Percentiles rank a stretch among this genome's conserved stretches.
These are phyloP conservation scores for Norana najaformis DNA, from an alignment of 2,888 invertebrate genomes.

Conservation along the genomic window DNA sequence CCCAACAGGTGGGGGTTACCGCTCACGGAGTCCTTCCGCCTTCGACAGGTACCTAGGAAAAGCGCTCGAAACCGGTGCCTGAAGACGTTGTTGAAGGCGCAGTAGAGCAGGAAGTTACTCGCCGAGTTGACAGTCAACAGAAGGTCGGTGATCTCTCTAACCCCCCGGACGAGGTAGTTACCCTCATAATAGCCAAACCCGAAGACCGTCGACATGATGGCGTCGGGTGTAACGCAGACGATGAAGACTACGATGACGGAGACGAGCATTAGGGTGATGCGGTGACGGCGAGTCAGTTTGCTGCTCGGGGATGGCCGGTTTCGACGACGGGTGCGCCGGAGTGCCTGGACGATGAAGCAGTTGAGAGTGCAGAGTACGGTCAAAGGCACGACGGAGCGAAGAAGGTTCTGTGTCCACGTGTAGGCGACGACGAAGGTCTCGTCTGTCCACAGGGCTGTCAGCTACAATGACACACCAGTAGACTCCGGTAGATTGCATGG, in stretches of 20 bases:
- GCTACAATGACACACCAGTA: slow-evolving; percentile 48
- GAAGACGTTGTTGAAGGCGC: slow-evolving; percentile 57
- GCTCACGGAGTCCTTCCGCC: neutral
- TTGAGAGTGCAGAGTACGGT: slow-evolving; percentile 56
- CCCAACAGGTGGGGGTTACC: neutral
- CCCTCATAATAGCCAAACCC: slow-evolving; percentile 59
- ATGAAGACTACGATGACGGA: slow-evolving; percentile 59
- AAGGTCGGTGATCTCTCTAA: slow-evolving; percentile 60
- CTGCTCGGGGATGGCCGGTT: neutral
- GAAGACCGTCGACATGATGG: slow-evolving; percentile 57
- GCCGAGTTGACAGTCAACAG: slow-evolving; percentile 59
- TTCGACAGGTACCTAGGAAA: neutral
- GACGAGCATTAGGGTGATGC: slow-evolving; percentile 60
- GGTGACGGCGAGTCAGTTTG: slow-evolving; percentile 53
- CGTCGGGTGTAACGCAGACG: slow-evolving; percentile 61
- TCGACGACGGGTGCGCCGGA: slow-evolving; percentile 49
- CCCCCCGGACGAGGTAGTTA: slow-evolving; percentile 54
- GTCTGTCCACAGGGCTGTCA: slow-evolving; percentile 53
- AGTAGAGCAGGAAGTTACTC: slow-evolving; percentile 59
- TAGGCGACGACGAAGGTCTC: slow-evolving; percentile 53
- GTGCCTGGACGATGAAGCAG: slow-evolving; percentile 56
- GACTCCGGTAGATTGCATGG: slow-evolving; percentile 46
- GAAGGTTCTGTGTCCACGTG: slow-evolving; percentile 57
- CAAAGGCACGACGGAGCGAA: slow-evolving; percentile 59
- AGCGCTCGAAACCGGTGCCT: neutral